Evolutionary conservation across 2,888 invertebrate species (phyloP).

Genomic region (Ichneumoninae sp.): DNA sequence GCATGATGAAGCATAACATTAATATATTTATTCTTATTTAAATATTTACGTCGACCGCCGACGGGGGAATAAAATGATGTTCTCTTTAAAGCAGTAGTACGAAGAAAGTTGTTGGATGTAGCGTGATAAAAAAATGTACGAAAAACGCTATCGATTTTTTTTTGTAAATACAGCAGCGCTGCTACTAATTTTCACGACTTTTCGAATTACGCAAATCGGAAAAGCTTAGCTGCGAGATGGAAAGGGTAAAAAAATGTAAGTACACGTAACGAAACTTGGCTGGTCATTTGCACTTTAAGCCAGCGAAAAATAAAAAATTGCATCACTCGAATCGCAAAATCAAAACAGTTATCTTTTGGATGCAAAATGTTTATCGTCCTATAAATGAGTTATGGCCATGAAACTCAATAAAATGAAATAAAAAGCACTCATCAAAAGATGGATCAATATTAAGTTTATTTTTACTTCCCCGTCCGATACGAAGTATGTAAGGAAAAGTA

Average conservation of each 20-base stretch:
- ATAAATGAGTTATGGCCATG: no score
- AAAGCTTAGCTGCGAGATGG: background rate
- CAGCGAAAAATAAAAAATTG: no score
- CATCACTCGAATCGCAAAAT: no score
- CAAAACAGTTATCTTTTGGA: no score
- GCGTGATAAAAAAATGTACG: background rate
- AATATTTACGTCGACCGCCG: background rate
- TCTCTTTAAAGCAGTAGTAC: background rate
- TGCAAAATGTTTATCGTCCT: no score
- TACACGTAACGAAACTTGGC: no score
- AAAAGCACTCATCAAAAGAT: no score
- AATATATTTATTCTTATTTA: constrained; percentile 11
- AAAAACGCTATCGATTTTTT: background rate
- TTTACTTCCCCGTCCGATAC: background rate
- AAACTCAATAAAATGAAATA: no score
- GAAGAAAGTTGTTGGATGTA: background rate
- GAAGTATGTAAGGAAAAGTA: constrained; percentile 1
- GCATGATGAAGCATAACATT: constrained; percentile 5
- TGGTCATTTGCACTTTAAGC: no score
- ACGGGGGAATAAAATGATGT: background rate
- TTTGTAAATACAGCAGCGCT: background rate
- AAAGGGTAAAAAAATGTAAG: no score
- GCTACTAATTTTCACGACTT: background rate
- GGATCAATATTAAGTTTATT: no score
- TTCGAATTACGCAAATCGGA: no score